A percentile compares a stretch with the other conserved stretches of the same genome.
Evolutionary conservation across 1,140 invertebrate species (phyloP).

Genomic region (Piezodorus guildinii): DNA sequence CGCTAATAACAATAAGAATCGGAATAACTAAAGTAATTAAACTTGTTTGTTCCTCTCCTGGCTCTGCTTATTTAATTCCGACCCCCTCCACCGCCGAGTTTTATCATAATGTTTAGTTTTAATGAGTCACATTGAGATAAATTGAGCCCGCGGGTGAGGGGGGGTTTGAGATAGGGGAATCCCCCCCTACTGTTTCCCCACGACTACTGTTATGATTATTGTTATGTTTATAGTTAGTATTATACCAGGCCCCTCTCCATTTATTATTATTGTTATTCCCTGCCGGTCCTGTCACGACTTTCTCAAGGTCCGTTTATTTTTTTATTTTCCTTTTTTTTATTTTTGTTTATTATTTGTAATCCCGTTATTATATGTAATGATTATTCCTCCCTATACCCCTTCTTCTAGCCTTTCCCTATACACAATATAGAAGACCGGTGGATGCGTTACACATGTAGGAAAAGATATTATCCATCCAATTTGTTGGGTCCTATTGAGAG

Average conservation of each 20-base stretch:
- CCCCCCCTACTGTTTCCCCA: constrained; percentile 9
- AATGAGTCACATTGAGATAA: constrained; percentile 22
- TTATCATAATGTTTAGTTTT: constrained; percentile 24
- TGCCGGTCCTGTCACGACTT: constrained; percentile 9
- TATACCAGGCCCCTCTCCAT: constrained; percentile 20
- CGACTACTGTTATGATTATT: constrained; percentile 27
- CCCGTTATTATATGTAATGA: constrained; percentile 22
- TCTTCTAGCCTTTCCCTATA: too few relatives aligned
- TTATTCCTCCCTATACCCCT: background rate
- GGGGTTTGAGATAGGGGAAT: background rate
- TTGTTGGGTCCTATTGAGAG: constrained; percentile 11
- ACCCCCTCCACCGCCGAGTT: constrained; percentile 3
- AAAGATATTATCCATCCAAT: constrained; percentile 9
- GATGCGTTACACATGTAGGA: constrained; percentile 4
- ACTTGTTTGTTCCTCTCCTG: constrained; percentile 15
- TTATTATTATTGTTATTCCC: constrained; percentile 27
- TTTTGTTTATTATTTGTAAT: constrained; percentile 17
- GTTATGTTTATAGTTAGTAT: constrained; percentile 27
- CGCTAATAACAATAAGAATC: constrained; percentile 8
- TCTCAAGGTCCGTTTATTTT: constrained; percentile 1
- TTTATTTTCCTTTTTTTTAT: background rate
- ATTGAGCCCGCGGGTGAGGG: constrained; percentile 2
- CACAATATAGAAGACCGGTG: background rate
- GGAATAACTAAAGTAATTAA: constrained; percentile 21
- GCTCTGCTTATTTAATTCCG: constrained; percentile 13